Evolutionary conservation across 2,888 invertebrate species (phyloP).

Genomic region (Pediacus dermestoides): DNA sequence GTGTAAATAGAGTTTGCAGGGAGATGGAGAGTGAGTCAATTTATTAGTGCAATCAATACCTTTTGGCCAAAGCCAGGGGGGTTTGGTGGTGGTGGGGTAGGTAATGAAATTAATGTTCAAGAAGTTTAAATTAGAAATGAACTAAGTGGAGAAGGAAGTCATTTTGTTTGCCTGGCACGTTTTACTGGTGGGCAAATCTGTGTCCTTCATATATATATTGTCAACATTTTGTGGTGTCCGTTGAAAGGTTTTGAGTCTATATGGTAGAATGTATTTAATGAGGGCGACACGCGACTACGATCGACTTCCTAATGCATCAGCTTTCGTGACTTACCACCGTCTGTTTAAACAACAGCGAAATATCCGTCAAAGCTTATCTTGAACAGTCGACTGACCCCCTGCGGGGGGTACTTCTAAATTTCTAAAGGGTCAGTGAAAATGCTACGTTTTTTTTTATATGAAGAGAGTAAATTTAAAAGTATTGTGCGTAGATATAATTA

Average conservation of each 20-base stretch:
- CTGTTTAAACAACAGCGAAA: slow-evolving; percentile 12
- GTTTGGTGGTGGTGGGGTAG: not conserved
- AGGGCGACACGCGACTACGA: slow-evolving; percentile 3
- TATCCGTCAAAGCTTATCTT: slow-evolving; percentile 13
- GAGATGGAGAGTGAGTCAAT: too few relatives aligned
- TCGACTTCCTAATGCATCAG: not conserved
- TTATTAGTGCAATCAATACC: slow-evolving; percentile 2
- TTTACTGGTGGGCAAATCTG: not conserved
- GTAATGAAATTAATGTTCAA: slow-evolving; percentile 1
- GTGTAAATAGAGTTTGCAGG: slow-evolving; percentile 2
- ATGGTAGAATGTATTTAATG: slow-evolving; percentile 1
- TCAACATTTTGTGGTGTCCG: not conserved
- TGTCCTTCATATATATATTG: slow-evolving; percentile 1
- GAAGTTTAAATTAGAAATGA: slow-evolving; percentile 1
- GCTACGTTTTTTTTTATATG: too few relatives aligned
- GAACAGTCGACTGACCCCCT: slow-evolving; percentile 8
- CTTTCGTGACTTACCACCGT: slow-evolving; percentile 8
- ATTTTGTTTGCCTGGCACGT: not conserved
- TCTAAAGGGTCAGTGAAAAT: too few relatives aligned
- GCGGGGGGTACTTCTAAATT: too few relatives aligned
- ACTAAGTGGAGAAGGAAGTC: not conserved
- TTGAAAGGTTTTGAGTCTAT: slow-evolving; percentile 1
- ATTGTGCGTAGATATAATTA: too few relatives aligned
- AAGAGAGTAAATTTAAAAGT: too few relatives aligned
- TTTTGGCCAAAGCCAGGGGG: too few relatives aligned